phyloP scores from a whole-genome alignment of 2,113 vertebrate species.

The Paracanthobrama guichenoti region DNA sequence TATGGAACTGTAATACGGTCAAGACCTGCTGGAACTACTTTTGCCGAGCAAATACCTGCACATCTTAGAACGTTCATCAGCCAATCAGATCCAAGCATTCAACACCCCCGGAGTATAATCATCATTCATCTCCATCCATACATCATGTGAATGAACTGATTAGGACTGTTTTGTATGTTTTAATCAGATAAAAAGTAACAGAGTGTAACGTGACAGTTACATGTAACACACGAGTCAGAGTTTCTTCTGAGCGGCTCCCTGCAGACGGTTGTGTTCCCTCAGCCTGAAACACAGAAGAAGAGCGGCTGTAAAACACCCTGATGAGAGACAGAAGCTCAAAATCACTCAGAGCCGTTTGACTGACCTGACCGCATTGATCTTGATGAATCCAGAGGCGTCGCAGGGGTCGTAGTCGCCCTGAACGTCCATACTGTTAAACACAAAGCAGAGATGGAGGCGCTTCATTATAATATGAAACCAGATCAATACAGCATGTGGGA shows the following conservation, averaged over 20 bases:
- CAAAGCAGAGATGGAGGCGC: neutral
- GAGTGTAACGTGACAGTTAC: no score
- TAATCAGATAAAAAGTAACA: no score
- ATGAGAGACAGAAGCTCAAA: neutral
- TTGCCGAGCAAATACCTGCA: no score
- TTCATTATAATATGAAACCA: neutral
- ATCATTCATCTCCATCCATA: no score
- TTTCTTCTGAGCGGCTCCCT: slow-evolving; percentile 71
- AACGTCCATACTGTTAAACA: slow-evolving; percentile 85
- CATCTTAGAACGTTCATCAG: no score
- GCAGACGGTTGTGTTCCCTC: slow-evolving; percentile 89
- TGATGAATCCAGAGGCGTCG: slow-evolving; percentile 96
- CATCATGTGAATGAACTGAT: no score
- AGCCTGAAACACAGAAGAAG: slow-evolving; percentile 76
- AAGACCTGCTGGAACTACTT: no score
- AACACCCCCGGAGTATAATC: no score
- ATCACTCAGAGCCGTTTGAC: slow-evolving; percentile 15
- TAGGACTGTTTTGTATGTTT: no score
- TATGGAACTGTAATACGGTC: no score
- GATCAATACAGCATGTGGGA: neutral
- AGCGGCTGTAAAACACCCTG: neutral
- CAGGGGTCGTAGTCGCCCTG: slow-evolving; percentile 91
- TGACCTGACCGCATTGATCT: slow-evolving; percentile 92
- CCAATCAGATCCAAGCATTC: no score
- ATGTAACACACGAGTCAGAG: slow-evolving; percentile 58